These are phyloP conservation scores for Girardia tigrina DNA, from an alignment of 2,888 invertebrate species.

Conservation along the genomic window DNA sequence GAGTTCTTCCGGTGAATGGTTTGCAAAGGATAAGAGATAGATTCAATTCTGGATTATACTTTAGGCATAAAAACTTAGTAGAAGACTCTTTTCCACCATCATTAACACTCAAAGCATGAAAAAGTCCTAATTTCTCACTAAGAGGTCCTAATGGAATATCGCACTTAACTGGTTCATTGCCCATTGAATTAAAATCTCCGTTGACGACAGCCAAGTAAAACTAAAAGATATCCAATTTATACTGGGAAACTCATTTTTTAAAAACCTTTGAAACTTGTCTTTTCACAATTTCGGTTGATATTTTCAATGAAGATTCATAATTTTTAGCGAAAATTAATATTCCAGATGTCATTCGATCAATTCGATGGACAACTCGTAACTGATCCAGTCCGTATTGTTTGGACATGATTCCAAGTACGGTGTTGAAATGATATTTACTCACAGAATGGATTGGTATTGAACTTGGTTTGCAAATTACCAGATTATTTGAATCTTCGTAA, in stretches of 20 bases:
- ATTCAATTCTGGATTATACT: conserved; percentile 74
- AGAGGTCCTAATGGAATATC: conserved; percentile 79
- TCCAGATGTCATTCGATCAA: conserved; percentile 59
- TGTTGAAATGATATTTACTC: conserved; percentile 90
- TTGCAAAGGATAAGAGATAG: conserved; percentile 57
- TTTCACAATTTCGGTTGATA: neutral
- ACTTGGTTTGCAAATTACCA: conserved; percentile 98
- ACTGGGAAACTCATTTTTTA: no score
- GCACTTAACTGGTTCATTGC: conserved; percentile 58
- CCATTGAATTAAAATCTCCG: conserved; percentile 44
- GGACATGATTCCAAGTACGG: conserved; percentile 83
- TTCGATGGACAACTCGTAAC: conserved; percentile 64
- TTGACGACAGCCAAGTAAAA: conserved; percentile 47
- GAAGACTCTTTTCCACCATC: conserved; percentile 83
- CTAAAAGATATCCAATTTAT: neutral
- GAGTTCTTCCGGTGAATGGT: conserved; percentile 90
- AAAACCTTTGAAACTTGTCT: conserved; percentile 27
- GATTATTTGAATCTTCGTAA: conserved; percentile 91
- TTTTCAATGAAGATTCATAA: conserved; percentile 28
- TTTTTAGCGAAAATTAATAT: conserved; percentile 24
- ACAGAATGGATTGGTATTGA: conserved; percentile 98
- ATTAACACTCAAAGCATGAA: conserved; percentile 52
- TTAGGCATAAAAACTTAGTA: conserved; percentile 75
- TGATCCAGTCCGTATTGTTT: conserved; percentile 65
- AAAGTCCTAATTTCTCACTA: conserved; percentile 81